These are phyloP conservation scores for Thymelicus lineola DNA, from an alignment of 2,888 invertebrate genomes.

Conservation along the genomic window DNA sequence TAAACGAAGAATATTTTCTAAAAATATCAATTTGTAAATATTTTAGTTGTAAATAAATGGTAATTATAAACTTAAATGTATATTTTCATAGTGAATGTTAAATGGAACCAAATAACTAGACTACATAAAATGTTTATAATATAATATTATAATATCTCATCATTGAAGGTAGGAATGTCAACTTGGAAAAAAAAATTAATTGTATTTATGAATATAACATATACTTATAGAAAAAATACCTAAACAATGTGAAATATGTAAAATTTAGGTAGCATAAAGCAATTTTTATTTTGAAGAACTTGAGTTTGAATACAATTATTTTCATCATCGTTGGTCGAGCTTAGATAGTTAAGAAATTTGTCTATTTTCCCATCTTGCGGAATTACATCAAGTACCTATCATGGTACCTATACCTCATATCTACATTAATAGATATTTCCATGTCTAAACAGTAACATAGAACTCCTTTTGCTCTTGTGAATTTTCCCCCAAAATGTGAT, in stretches of 20 bases:
- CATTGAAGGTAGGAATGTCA: conserved; percentile 42
- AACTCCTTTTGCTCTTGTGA: conserved; percentile 10
- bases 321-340: conserved; percentile 54
- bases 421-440: neutral
- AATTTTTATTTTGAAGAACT: neutral
- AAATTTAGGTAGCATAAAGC: neutral
- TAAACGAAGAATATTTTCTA: conserved; percentile 50
- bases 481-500: conserved; percentile 9
- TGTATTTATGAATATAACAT: conserved; percentile 2
- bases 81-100: conserved; percentile 83
- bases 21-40: conserved; percentile 64
- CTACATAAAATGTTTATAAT: conserved; percentile 46
- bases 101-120: conserved; percentile 82
- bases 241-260: conserved; percentile 8
- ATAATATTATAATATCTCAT: conserved; percentile 24
- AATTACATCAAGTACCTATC: neutral
- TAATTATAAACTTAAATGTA: conserved; percentile 73
- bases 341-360: conserved; percentile 60
- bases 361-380: conserved; percentile 50
- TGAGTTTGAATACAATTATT: conserved; percentile 1
- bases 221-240: conserved; percentile 3
- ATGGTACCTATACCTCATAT: neutral
- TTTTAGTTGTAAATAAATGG: conserved; percentile 66
- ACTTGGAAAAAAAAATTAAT: conserved; percentile 41
- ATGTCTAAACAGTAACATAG: neutral